Percentiles rank a stretch among this genome's conserved stretches.
phyloP scores from a whole-genome alignment of 2,797 vertebrate species.

The Molossus alvarezi region DNA sequence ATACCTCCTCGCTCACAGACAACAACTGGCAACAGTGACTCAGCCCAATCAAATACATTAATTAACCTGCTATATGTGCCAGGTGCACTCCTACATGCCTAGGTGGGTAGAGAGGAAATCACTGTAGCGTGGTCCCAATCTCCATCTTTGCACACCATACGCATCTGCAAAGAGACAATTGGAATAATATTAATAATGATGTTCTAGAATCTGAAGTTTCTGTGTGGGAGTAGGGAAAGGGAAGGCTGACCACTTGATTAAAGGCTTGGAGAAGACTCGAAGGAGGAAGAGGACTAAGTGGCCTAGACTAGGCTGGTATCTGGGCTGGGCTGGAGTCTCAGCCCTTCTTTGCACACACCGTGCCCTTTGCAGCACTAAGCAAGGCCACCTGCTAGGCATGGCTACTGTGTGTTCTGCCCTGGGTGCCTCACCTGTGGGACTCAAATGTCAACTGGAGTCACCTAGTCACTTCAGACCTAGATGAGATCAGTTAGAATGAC shows the following conservation, averaged over 20 bases:
- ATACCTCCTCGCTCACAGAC: background rate
- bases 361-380: background rate
- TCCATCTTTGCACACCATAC: background rate
- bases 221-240: background rate
- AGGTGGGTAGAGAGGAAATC: background rate
- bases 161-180: background rate
- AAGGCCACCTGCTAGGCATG: background rate
- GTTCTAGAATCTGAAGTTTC: slow-evolving; percentile 7
- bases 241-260: background rate
- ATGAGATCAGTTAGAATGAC: background rate
- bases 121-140: background rate
- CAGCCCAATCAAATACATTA: background rate
- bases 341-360: background rate
- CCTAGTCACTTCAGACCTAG: background rate
- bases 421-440: background rate
- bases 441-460: background rate
- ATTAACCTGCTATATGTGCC: background rate
- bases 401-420: background rate
- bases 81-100: background rate
- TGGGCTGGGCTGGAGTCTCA: background rate
- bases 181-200: background rate
- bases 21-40: background rate
- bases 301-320: background rate
- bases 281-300: background rate
- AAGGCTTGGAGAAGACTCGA: background rate